These are phyloP conservation scores for Psephotus haematonotus DNA, from an alignment of 2,113 vertebrate genomes.

Conservation along the genomic window DNA sequence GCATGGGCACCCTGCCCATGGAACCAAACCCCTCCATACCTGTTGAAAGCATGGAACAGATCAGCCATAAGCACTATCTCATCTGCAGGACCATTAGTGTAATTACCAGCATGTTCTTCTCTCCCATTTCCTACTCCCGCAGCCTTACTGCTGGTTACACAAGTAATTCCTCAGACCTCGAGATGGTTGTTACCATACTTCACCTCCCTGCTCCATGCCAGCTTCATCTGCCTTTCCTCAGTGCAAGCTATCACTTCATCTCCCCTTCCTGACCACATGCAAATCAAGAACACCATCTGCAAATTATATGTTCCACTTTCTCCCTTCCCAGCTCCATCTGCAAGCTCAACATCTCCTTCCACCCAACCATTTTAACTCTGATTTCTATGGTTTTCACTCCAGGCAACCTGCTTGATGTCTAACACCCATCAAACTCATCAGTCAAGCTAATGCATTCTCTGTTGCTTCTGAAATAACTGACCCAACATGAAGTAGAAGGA, in stretches of 20 bases:
- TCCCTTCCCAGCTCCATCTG: not conserved
- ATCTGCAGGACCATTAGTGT: not conserved
- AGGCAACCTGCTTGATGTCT: not conserved
- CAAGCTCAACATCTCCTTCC: not conserved
- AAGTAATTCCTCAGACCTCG: not conserved
- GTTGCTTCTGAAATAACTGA: not conserved
- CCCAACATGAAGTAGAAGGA: not conserved
- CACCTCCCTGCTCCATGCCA: not conserved
- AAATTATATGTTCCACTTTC: not conserved
- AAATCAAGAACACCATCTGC: not conserved
- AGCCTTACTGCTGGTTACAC: not conserved
- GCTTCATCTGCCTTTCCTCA: not conserved
- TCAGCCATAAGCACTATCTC: not conserved
- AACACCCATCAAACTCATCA: too few species aligned
- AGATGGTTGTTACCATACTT: not conserved
- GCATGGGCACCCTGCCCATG: not conserved
- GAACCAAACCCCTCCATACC: not conserved
- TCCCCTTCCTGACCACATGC: not conserved
- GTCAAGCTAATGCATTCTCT: not conserved
- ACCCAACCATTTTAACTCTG: not conserved
- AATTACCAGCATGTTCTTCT: fast-evolving
- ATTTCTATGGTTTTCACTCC: not conserved
- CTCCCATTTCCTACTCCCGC: not conserved
- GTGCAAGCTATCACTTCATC: not conserved
- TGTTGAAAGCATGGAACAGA: not conserved